Evolutionary conservation across 2,113 vertebrate genomes (phyloP).

Genomic region (Alligator sinensis): DNA sequence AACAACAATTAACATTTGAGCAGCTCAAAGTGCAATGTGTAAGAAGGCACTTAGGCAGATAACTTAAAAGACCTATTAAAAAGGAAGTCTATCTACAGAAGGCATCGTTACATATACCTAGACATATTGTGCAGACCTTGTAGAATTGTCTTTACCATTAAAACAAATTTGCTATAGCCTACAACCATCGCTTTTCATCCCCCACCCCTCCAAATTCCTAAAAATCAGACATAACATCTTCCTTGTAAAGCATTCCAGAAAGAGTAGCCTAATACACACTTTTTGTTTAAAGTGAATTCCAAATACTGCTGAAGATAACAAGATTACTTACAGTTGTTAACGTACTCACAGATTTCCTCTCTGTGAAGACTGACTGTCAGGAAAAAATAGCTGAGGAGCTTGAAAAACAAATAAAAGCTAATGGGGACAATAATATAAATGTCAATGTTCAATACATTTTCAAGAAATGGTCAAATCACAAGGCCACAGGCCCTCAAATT

Average conservation of each 20-base stretch:
- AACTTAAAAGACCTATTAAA: too few species aligned
- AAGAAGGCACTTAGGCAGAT: too few species aligned
- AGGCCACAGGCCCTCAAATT: not conserved
- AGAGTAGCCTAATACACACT: not conserved
- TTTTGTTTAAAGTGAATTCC: not conserved
- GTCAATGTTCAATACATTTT: not conserved
- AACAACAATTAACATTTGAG: too few species aligned
- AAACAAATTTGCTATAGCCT: not conserved
- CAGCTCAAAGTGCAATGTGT: too few species aligned
- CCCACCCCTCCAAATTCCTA: conserved; percentile 3
- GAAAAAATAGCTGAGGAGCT: not conserved
- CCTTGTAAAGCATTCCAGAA: conserved; percentile 45
- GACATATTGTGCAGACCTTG: not conserved
- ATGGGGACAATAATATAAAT: not conserved
- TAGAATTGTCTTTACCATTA: not conserved
- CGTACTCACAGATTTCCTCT: not conserved
- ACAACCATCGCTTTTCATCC: conserved; percentile 7
- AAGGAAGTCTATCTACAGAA: not conserved
- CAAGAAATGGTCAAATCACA: not conserved
- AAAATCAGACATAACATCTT: conserved; percentile 11
- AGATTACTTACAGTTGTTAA: not conserved
- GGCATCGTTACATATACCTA: not conserved
- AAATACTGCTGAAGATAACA: conserved; percentile 7
- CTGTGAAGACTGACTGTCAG: not conserved
- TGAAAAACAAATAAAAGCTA: not conserved